phyloP scores from a whole-genome alignment of 1,140 invertebrate species.

The Zaprionus ornatus region DNA sequence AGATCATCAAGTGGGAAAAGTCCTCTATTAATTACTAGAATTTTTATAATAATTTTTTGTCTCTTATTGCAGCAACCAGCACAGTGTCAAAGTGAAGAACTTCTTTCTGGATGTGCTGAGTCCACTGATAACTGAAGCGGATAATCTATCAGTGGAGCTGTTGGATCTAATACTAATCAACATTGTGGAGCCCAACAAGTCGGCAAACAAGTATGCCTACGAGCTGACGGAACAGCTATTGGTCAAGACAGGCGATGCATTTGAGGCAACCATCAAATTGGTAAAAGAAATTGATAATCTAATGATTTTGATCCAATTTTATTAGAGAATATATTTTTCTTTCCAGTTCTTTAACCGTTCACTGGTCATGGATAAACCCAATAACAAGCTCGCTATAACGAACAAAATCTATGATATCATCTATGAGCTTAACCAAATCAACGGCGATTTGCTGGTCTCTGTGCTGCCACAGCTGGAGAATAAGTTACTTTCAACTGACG shows the following conservation, averaged over 20 bases:
- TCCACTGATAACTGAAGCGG: constrained; percentile 97
- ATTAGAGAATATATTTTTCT: background rate
- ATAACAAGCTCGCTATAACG: constrained; percentile 91
- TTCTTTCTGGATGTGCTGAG: constrained; percentile 98
- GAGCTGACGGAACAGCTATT: constrained; percentile 95
- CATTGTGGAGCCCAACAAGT: constrained; percentile 97
- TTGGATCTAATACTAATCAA: constrained; percentile 97
- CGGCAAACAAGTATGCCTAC: constrained; percentile 95
- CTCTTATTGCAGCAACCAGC: constrained; percentile 91
- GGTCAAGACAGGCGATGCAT: constrained; percentile 94
- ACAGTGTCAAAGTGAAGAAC: constrained; percentile 97
- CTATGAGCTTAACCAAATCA: constrained; percentile 98
- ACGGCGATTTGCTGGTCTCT: constrained; percentile 92
- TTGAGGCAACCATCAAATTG: constrained; percentile 97
- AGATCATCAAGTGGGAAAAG: constrained; percentile 93
- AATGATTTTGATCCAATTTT: background rate
- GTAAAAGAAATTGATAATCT: constrained; percentile 85
- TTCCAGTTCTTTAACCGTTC: constrained; percentile 97
- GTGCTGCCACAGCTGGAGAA: constrained; percentile 98
- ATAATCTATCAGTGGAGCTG: constrained; percentile 96
- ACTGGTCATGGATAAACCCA: constrained; percentile 95
- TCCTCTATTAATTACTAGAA: constrained; percentile 60
- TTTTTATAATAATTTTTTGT: constrained; percentile 4
- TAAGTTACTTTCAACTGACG: constrained; percentile 94
- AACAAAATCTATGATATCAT: constrained; percentile 97